These are phyloP conservation scores for Pseudochirops cupreus DNA, from an alignment of 2,797 vertebrate genomes.

Conservation along the genomic window DNA sequence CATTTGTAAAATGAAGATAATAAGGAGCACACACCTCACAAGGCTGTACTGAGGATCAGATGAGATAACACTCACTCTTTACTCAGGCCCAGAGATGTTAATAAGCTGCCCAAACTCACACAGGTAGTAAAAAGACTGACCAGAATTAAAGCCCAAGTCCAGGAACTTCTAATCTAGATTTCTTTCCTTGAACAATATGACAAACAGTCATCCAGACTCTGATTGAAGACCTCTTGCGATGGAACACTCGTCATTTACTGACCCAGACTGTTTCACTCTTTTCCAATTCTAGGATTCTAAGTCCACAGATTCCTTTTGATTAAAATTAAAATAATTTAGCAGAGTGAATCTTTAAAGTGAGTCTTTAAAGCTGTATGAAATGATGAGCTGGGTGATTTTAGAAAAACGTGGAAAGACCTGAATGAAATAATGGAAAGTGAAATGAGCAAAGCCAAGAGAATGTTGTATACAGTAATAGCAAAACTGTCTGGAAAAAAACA, in stretches of 20 bases:
- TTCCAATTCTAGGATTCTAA: background rate
- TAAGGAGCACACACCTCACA: background rate
- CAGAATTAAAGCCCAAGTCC: background rate
- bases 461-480: background rate
- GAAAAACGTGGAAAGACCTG: background rate
- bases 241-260: background rate
- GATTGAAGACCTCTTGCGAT: background rate
- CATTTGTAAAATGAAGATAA: background rate
- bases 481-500: background rate
- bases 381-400: background rate
- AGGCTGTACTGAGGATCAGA: background rate
- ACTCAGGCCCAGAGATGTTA: background rate
- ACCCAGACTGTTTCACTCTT: background rate
- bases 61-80: background rate
- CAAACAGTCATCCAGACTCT: background rate
- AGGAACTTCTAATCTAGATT: background rate
- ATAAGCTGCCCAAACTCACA: background rate
- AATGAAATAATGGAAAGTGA: background rate
- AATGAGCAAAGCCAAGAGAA: background rate
- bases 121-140: background rate
- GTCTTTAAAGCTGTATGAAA: background rate
- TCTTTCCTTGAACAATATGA: background rate
- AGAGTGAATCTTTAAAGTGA: background rate
- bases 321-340: background rate
- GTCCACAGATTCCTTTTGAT: background rate